Conservation (phyloP, 2,113 vertebrate species). For the Deroptyus accipitrinus region DNA sequence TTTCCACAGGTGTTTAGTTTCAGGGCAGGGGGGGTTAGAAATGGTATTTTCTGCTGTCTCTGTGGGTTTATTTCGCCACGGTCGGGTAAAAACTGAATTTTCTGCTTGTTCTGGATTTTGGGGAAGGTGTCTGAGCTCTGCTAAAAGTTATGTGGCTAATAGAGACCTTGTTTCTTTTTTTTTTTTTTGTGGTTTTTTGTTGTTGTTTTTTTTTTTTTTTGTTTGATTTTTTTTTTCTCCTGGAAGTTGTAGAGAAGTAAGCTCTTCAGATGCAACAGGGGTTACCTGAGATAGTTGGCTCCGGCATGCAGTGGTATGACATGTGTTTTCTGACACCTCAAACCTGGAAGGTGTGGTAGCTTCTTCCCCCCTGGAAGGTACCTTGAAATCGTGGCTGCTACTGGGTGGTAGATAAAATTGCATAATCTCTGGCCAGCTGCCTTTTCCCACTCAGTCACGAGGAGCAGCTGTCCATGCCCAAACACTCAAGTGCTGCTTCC, state of each 20-base stretch:
- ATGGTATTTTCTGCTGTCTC: accelerated
- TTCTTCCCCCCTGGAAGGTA: not conserved
- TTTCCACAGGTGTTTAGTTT: not conserved
- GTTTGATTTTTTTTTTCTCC: too few relatives aligned
- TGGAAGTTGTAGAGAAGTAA: not conserved
- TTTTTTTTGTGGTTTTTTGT: not conserved
- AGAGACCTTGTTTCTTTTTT: not conserved
- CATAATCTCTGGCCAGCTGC: not conserved
- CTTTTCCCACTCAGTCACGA: not conserved
- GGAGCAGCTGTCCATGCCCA: not conserved
- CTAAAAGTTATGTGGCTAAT: not conserved
- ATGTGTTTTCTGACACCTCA: not conserved
- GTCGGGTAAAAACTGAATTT: not conserved
- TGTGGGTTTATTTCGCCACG: not conserved
- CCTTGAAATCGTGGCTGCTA: not conserved
- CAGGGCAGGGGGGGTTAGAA: not conserved
- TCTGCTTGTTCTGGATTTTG: not conserved
- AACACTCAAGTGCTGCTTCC: not conserved
- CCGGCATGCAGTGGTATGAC: accelerated
- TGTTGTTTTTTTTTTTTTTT: not conserved
- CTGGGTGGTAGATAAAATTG: not conserved
- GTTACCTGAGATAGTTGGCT: not conserved
- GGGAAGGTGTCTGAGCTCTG: not conserved
- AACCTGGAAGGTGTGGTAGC: not conserved
- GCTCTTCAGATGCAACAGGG: accelerated